phyloP scores from a whole-genome alignment of 2,797 vertebrate genomes.

The Phoeniculus purpureus region DNA sequence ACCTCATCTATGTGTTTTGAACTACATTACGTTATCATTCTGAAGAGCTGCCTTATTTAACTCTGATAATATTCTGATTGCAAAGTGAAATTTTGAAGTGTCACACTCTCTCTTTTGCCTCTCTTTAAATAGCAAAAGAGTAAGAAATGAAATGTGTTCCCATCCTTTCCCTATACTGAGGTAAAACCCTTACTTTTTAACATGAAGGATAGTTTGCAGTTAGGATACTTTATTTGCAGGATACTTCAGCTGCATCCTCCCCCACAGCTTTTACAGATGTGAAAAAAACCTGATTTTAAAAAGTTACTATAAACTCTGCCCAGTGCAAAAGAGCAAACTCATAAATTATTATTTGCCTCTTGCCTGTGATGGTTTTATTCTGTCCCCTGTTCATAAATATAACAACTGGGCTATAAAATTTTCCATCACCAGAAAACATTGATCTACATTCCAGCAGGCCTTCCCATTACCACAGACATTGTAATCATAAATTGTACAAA shows the following conservation, averaged over 20 bases:
- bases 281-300: neutral
- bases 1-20: neutral
- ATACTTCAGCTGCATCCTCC: neutral
- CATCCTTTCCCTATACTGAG: neutral
- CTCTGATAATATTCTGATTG: neutral
- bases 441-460: neutral
- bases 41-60: neutral
- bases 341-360: neutral
- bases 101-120: neutral
- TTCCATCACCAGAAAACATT: neutral
- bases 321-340: neutral
- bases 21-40: neutral
- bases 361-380: neutral
- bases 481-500: neutral
- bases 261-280: neutral
- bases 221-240: neutral
- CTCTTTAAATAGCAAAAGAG: conserved; percentile 9
- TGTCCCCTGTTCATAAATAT: neutral
- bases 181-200: neutral
- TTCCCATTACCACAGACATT: neutral
- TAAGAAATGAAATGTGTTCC: neutral
- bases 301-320: neutral
- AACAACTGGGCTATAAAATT: neutral
- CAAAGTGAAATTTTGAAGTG: neutral
- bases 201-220: neutral